Evolutionary conservation across 2,888 invertebrate species (phyloP).

Genomic region (Limnephilus lunatus): DNA sequence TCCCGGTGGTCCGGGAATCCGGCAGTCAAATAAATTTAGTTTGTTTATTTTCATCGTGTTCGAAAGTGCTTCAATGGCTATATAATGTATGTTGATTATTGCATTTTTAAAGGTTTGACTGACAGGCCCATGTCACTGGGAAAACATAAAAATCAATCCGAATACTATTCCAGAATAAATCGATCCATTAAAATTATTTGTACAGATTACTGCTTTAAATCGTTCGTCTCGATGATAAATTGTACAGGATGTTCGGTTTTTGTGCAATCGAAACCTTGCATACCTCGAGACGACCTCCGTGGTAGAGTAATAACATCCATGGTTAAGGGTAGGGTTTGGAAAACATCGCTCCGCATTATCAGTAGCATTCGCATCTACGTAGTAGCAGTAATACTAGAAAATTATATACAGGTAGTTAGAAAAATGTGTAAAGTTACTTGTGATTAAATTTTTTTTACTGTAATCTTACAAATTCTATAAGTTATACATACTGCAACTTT

Average conservation of each 20-base stretch:
- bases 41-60: constrained; percentile 31
- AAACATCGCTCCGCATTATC: no score
- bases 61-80: constrained; percentile 49
- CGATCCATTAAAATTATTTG: constrained; percentile 2
- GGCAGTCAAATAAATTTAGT: constrained; percentile 40
- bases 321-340: no score
- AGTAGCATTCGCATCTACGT: no score
- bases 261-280: background rate
- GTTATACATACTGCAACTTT: no score
- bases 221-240: background rate
- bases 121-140: constrained; percentile 52
- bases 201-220: background rate
- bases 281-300: background rate
- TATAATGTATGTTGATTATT: constrained; percentile 40
- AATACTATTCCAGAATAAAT: background rate
- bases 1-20: constrained; percentile 56
- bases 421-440: no score
- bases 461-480: no score
- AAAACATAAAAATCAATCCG: constrained; percentile 35
- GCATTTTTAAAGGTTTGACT: constrained; percentile 55
- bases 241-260: background rate
- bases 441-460: no score
- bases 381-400: no score
- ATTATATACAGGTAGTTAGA: no score
- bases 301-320: background rate